Evolutionary conservation across 2,888 invertebrate genomes (phyloP).

Genomic region (Watsonalla cultraria): DNA sequence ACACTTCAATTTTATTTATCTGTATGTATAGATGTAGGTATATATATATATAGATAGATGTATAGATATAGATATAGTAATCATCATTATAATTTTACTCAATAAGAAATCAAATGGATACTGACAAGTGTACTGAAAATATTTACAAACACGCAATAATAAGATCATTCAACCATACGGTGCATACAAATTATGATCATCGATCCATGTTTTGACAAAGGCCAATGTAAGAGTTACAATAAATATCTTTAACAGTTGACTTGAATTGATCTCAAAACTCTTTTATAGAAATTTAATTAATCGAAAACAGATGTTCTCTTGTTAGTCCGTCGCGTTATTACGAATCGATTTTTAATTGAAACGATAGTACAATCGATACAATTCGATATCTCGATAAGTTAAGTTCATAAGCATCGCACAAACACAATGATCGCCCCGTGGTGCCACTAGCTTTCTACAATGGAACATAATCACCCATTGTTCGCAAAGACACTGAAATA

Average conservation of each 20-base stretch:
- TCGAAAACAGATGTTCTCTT: slow-evolving; percentile 74
- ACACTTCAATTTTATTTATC: no score
- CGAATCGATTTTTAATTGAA: slow-evolving; percentile 70
- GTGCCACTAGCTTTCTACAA: slow-evolving; percentile 66
- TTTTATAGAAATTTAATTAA: slow-evolving; percentile 61
- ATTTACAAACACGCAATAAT: background rate
- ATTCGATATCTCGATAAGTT: slow-evolving; percentile 47
- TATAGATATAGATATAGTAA: no score
- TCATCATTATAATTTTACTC: background rate
- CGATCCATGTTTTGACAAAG: slow-evolving; percentile 9
- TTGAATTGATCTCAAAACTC: slow-evolving; percentile 32
- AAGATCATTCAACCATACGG: no score
- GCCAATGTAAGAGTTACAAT: slow-evolving; percentile 18
- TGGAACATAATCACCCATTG: slow-evolving; percentile 72
- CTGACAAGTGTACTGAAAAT: slow-evolving; percentile 1
- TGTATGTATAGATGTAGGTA: no score
- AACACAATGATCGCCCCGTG: slow-evolving; percentile 67
- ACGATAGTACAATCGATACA: slow-evolving; percentile 33
- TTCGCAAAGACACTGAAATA: slow-evolving; percentile 56
- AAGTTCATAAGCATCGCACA: slow-evolving; percentile 45
- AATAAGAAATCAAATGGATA: background rate
- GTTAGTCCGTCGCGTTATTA: slow-evolving; percentile 56
- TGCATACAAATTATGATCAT: background rate
- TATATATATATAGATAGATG: background rate
- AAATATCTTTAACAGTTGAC: slow-evolving; percentile 38